Conservation (phyloP, 2,888 invertebrate species). For the Lasiommata megera region DNA sequence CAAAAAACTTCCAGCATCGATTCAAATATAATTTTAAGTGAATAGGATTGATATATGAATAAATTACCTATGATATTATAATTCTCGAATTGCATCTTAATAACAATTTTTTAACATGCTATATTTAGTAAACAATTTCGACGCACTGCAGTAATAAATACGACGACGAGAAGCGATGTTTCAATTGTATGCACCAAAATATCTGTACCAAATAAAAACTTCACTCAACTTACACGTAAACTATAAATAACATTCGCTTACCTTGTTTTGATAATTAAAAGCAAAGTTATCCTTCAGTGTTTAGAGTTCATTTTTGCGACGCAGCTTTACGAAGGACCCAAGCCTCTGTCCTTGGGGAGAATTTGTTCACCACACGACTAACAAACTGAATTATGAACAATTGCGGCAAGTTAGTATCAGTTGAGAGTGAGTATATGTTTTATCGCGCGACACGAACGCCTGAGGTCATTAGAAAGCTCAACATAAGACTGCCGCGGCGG, state of each 20-base stretch:
- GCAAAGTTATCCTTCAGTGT: constrained; percentile 57
- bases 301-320: constrained; percentile 70
- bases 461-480: constrained; percentile 79
- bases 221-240: neutral
- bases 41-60: neutral
- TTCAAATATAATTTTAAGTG: too few relatives aligned
- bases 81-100: neutral
- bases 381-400: constrained; percentile 51
- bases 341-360: constrained; percentile 58
- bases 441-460: constrained; percentile 71
- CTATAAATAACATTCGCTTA: constrained; percentile 43
- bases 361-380: constrained; percentile 55
- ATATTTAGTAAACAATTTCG: constrained; percentile 1
- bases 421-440: constrained; percentile 51
- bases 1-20: neutral
- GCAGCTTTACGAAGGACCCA: constrained; percentile 39
- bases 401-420: constrained; percentile 56
- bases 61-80: neutral
- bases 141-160: constrained; percentile 13
- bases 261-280: constrained; percentile 59
- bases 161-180: neutral
- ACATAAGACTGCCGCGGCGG: constrained; percentile 78
- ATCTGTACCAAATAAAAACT: neutral
- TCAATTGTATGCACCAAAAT: neutral
- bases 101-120: neutral